Conservation (phyloP, 2,113 vertebrate species). For the Galemys pyrenaicus region DNA sequence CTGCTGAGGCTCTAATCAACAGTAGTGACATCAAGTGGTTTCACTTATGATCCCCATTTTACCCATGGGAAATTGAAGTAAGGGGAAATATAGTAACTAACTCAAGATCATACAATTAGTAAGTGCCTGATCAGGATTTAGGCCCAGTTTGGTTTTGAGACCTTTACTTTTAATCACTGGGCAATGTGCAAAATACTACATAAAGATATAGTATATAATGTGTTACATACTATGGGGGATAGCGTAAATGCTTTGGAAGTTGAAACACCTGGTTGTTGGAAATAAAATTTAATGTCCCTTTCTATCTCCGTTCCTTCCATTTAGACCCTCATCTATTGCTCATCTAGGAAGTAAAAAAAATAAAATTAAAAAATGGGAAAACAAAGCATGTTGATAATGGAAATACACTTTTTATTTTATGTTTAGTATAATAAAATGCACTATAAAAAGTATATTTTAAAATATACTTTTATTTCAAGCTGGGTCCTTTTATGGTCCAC, state of each 20-base stretch:
- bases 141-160: not conserved
- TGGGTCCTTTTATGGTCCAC: not conserved
- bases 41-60: not conserved
- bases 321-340: not conserved
- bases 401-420: not conserved
- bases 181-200: not conserved
- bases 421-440: too few species aligned
- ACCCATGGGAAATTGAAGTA: not conserved
- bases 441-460: too few species aligned
- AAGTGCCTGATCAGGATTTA: not conserved
- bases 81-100: conserved; percentile 38
- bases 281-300: conserved; percentile 15
- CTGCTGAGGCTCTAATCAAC: not conserved
- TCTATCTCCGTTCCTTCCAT: not conserved
- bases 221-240: not conserved
- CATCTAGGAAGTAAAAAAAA: conserved; percentile 21
- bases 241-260: conserved; percentile 34
- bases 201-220: conserved; percentile 10
- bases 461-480: not conserved
- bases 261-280: conserved; percentile 12
- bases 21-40: not conserved
- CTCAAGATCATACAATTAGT: not conserved
- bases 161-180: not conserved
- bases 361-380: conserved; percentile 24
- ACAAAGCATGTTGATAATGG: not conserved